A percentile compares a stretch with the other conserved stretches of the same genome.
phyloP scores from a whole-genome alignment of 2,797 vertebrate genomes.

The Megaceryle alcyon region DNA sequence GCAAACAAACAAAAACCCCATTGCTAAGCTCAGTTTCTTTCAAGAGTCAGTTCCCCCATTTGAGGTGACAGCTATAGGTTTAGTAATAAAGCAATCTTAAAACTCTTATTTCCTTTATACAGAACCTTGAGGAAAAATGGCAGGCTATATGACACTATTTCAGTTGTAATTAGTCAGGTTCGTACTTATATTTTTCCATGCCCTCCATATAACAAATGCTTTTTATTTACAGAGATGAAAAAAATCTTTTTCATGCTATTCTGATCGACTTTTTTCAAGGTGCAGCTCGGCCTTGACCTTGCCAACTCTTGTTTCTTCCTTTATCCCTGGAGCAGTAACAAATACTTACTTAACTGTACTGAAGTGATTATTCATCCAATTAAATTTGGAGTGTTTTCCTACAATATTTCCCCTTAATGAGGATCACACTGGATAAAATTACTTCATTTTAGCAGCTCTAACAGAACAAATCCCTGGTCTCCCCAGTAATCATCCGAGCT shows the following conservation, averaged over 20 bases:
- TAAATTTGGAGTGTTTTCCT: background rate
- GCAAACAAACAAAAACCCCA: background rate
- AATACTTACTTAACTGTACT: background rate
- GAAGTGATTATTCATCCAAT: background rate
- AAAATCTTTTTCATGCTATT: background rate
- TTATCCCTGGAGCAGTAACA: background rate
- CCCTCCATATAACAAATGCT: background rate
- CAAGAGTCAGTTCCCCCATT: background rate
- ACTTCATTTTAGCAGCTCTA: background rate
- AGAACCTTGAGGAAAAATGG: background rate
- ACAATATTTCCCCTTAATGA: background rate
- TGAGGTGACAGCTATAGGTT: background rate
- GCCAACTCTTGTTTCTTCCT: background rate
- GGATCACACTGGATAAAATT: background rate
- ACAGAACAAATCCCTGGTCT: background rate
- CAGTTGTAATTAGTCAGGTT: background rate
- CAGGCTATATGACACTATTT: background rate
- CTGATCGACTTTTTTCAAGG: background rate
- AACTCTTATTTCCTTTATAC: background rate
- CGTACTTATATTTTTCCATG: background rate
- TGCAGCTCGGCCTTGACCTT: background rate
- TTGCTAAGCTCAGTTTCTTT: background rate
- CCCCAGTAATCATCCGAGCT: background rate
- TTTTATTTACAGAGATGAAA: background rate
- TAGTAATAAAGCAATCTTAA: background rate